Conservation (phyloP, 1,140 invertebrate genomes). For the Bombus sibiricus region DNA sequence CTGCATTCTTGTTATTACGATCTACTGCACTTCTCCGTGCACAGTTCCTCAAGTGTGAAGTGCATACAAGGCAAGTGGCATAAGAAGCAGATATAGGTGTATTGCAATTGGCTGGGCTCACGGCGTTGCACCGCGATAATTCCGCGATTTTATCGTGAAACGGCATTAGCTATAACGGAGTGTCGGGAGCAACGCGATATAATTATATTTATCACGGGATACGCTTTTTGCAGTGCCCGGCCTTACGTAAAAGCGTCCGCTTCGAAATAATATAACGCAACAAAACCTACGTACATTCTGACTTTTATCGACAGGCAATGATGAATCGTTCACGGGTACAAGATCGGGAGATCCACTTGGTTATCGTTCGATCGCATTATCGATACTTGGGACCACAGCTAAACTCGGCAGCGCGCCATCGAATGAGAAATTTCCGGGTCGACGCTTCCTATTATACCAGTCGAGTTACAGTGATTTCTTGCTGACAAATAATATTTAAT, state of each 20-base stretch:
- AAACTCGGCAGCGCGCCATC: background rate
- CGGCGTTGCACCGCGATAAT: slow-evolving; percentile 43
- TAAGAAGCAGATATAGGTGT: slow-evolving; percentile 27
- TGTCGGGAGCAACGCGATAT: slow-evolving; percentile 38
- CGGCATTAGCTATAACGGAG: slow-evolving; percentile 37
- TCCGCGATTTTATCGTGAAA: slow-evolving; percentile 49
- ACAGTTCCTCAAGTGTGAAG: slow-evolving; percentile 34
- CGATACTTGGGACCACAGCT: slow-evolving; percentile 33
- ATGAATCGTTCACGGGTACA: slow-evolving; percentile 30
- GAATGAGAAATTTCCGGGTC: slow-evolving; percentile 13
- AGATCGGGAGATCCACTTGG: slow-evolving; percentile 38
- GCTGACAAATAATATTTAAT: slow-evolving; percentile 7
- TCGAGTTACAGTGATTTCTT: background rate
- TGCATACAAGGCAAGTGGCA: slow-evolving; percentile 16
- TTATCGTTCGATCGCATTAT: slow-evolving; percentile 36
- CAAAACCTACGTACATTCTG: slow-evolving; percentile 19
- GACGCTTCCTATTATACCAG: slow-evolving; percentile 15
- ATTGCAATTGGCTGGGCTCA: slow-evolving; percentile 30
- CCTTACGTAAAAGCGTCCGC: background rate
- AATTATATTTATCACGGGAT: slow-evolving; percentile 53
- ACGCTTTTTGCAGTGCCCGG: background rate
- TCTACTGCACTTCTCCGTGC: slow-evolving; percentile 4
- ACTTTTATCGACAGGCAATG: slow-evolving; percentile 10
- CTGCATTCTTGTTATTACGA: slow-evolving; percentile 39
- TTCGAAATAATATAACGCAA: slow-evolving; percentile 23